Base-by-base conservation (phyloP, 2,797 vertebrate genomes). In the Parauchenoglanis punctatus region DNA sequence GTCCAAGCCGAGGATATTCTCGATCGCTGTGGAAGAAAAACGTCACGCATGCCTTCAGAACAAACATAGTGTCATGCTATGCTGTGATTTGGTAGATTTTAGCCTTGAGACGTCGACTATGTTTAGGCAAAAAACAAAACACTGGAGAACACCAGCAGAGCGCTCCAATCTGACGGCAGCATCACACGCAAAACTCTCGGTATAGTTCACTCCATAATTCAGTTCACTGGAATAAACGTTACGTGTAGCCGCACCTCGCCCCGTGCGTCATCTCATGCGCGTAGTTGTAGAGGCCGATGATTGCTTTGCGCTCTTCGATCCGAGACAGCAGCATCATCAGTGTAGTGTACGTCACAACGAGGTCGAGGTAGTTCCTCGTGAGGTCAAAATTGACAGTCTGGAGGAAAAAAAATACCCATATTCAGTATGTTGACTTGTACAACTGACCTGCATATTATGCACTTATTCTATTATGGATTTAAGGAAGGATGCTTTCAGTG, bases 381-480 rank as follows among this genome's bases (percentile, higher is more conserved):
- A 99, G 97, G 96, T 99, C 98, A 92, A 99, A 99, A 93, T 99
- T 99, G 94, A 99, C 98, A 93, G 98, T 99, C 98, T 97, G 90
- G 46, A 35, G 35, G 35, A 35, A 35, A 35, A 35, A 35, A 35
- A 35, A 35, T 35, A 35, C 35, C 35, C 35, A 35, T 35, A 35
- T 35, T 35, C 35, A 35, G 35, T 35, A 35, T 35, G 35, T 35
- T 35, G 35, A 35, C 35, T 35, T 35, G 35, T 35, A 35, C 35
- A 35, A 35, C 35, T 35, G 35, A 35, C 35, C 35, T 35, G 35
- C 35, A 35, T 35, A 35, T 35, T 35, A 35, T 35, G 35, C 35
- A 35, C 1, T 35, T 35, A 35, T 35, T 35, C 35, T 35, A 35
- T 35, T 35, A 35, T 35, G 35, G 35, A 35, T 35, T 35, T 35